Conservation (phyloP, 2,888 invertebrate genomes). For the Apeira syringaria region DNA sequence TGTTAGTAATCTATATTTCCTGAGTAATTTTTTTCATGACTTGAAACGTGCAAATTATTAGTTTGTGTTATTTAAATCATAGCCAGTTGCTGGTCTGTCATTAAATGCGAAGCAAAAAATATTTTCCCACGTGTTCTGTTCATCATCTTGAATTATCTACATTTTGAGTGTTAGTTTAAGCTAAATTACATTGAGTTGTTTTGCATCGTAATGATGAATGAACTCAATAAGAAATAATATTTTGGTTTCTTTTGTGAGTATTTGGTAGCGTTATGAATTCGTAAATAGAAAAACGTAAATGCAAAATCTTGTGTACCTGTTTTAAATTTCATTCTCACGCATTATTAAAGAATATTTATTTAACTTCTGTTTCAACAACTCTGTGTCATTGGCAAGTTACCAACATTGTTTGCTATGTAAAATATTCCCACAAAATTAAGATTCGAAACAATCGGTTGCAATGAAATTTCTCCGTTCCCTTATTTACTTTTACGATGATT, state of each 20-base stretch:
- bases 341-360: slow-evolving; percentile 3
- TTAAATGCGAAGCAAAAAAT: slow-evolving; percentile 15
- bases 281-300: slow-evolving; percentile 1
- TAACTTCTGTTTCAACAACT: slow-evolving; percentile 2
- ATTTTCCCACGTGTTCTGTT: slow-evolving; percentile 20
- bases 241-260: slow-evolving; percentile 12
- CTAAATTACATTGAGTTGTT: slow-evolving; percentile 24
- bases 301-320: slow-evolving; percentile 14
- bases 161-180: slow-evolving; percentile 31
- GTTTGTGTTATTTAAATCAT: slow-evolving; percentile 14
- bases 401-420: not conserved
- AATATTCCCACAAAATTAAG: not conserved
- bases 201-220: slow-evolving; percentile 27
- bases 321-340: slow-evolving; percentile 15
- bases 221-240: slow-evolving; percentile 14
- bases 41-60: slow-evolving; percentile 17
- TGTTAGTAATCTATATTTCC: slow-evolving; percentile 9
- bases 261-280: slow-evolving; percentile 2
- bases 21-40: slow-evolving; percentile 10
- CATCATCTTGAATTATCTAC: slow-evolving; percentile 19
- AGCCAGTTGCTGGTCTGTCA: slow-evolving; percentile 16
- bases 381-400: not conserved
- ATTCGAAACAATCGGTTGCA: not conserved
- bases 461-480: slow-evolving; percentile 2
- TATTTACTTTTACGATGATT: slow-evolving; percentile 20